Base-by-base conservation (phyloP, 2,888 invertebrate genomes). In the Crepidodera aurea region DNA sequence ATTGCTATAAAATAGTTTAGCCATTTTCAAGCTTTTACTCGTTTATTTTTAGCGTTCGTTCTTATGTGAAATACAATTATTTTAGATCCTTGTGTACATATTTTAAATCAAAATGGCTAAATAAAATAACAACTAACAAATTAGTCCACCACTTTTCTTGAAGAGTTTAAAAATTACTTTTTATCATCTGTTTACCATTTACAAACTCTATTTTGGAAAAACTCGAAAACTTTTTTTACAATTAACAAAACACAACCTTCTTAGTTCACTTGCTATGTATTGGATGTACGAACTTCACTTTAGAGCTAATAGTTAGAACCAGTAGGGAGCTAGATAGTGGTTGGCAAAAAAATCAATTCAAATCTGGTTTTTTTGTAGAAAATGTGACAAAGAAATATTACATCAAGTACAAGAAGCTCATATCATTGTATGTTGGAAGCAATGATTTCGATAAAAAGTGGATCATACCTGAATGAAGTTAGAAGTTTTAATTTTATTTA, bases 401-500 rank as follows among this genome's bases (percentile, higher is more conserved):
- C 61, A 58, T 68, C 68, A 68, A 66, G 58, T 68, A 68, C 64
- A 68, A 66, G 68, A 68, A 68, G 64, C 64, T 68, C 39, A 34
- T 63, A 48, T 68, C 68, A 29, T 34, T 66, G 12, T 62, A 62
- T 48, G 57, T 65, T 29, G 66, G 63, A 55, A 63, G 62, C 55
- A 51, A 64, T 12, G 59, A 64, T 42, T 66, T 68, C 48, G 58
- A 53, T 59, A 55, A 60, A 54, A 61, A 65, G 34, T 68, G 68
- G 60, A 60, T 64, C 39, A 51, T 59, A 40, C 32, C 53, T 37
- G 62, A 60, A 42, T 32, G 42, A 54, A 42, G 37, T 46, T 60
- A 39, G 53, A 32, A 12, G 10, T 42, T 51, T 5, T 15, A 18
- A 42, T 29, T 32, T 22, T 19, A 2, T 19, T 50, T 51, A 27